Evolutionary conservation across 2,113 vertebrate species (phyloP), one percentile per base, ranked within the genome.

Genomic region (Lutjanus erythropterus): DNA sequence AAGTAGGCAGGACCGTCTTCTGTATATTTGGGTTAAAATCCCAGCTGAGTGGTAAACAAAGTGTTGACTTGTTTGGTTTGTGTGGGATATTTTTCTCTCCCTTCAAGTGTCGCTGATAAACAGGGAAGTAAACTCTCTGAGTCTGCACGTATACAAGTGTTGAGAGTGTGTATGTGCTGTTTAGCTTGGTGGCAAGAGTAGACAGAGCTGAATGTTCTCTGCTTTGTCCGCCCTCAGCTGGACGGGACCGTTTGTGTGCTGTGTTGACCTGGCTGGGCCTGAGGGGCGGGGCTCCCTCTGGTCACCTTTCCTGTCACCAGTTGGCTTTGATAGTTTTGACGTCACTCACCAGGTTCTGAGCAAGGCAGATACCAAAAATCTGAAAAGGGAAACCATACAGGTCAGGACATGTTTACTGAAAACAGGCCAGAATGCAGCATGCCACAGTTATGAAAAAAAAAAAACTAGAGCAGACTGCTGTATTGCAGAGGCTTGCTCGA

Each of bases 341-440:
- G 83, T 97, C 96, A 6, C 95, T 97, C 86, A 97, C 90, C 31
- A 97, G 94, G 90, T 97, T 98, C 94, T 97, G 97, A 89, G 96
- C 97, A 79, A 97, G 91, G 89, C 97, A 97, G 91, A 97, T 97
- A 19, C 97, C 96, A 76, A 97, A 97, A 80, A 97, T 96, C 97
- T 97, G 91, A 42, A 92, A 80, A 86, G 16, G 16, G 68, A 87
- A 7, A 46, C 25, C 21, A 72, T 18, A 69, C 67, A 64, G 31
- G 27, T 39, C 19, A 78, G 25, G 6, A 9, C 2, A 19, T 6
- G 9, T 3, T 50, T 19, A 23, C 8, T 33, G n/a, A 49, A 42
- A 41, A 60, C 2, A 56, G 19, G 62, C 35, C 42, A 64, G 33
- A 37, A 47, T 31, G 16, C 16, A 25, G 44, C 37, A 37, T 21